Conservation (phyloP, 2,888 invertebrate species). For the Phasia obesa region DNA sequence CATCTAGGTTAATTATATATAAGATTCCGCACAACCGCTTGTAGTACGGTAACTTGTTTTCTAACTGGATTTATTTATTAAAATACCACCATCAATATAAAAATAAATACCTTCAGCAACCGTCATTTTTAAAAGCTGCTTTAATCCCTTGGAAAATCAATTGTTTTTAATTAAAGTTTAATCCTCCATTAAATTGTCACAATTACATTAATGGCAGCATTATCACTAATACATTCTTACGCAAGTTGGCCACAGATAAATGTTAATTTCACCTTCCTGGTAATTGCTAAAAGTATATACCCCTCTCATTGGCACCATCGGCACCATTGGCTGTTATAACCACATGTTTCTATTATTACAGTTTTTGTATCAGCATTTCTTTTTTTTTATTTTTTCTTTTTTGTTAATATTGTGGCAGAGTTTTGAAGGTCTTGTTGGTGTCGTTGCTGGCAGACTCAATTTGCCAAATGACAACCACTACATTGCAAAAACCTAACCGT, state of each 20-base stretch:
- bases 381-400: constrained; percentile 5
- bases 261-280: constrained; percentile 42
- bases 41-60: too few species aligned
- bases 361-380: too few species aligned
- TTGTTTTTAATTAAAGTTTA: constrained; percentile 66
- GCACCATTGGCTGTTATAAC: constrained; percentile 33
- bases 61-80: not conserved
- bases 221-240: constrained; percentile 58
- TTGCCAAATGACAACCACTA: constrained; percentile 65
- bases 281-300: not conserved
- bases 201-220: constrained; percentile 68
- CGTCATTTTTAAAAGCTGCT: not conserved
- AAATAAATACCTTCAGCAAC: not conserved
- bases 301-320: constrained; percentile 32
- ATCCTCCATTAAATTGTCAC: constrained; percentile 67
- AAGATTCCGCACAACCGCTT: too few species aligned
- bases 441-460: constrained; percentile 54
- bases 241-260: constrained; percentile 55
- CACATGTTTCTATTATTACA: constrained; percentile 45
- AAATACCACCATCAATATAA: constrained; percentile 1
- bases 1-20: too few species aligned
- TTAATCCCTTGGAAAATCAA: constrained; percentile 56
- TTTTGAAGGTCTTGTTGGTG: constrained; percentile 2
- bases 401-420: constrained; percentile 27
- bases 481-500: constrained; percentile 55